Conservation (phyloP, 2,888 invertebrate genomes). For the Aspidapion aeneum region DNA sequence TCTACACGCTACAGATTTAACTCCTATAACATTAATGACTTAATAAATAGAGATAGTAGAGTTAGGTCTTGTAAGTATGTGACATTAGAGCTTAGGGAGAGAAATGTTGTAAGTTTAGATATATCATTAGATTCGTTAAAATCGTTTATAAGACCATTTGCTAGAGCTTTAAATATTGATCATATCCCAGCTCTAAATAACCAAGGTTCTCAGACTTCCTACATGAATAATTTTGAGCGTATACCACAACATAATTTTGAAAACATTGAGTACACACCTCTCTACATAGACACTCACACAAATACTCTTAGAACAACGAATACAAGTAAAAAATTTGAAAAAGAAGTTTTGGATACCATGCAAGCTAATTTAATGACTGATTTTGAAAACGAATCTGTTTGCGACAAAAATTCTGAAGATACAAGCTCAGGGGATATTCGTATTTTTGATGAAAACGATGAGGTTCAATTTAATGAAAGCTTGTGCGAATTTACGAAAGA, state of each 20-base stretch:
- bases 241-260: constrained; percentile 7
- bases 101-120: constrained; percentile 37
- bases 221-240: constrained; percentile 30
- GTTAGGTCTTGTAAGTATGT: constrained; percentile 26
- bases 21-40: neutral
- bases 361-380: constrained; percentile 26
- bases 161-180: constrained; percentile 37
- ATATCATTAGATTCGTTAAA: constrained; percentile 39
- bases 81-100: constrained; percentile 37
- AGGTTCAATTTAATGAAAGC: constrained; percentile 26
- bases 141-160: constrained; percentile 44
- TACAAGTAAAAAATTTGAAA: constrained; percentile 26
- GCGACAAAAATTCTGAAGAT: neutral
- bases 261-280: constrained; percentile 29
- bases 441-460: constrained; percentile 27
- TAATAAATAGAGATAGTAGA: neutral
- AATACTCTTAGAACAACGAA: constrained; percentile 23
- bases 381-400: neutral
- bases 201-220: constrained; percentile 38
- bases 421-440: constrained; percentile 11
- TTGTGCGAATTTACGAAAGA: constrained; percentile 28
- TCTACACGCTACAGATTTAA: neutral
- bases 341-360: constrained; percentile 29
- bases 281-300: constrained; percentile 25
- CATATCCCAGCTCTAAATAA: constrained; percentile 26